phyloP scores from a whole-genome alignment of 2,113 vertebrate genomes.

The Paraplagusia blochii region DNA sequence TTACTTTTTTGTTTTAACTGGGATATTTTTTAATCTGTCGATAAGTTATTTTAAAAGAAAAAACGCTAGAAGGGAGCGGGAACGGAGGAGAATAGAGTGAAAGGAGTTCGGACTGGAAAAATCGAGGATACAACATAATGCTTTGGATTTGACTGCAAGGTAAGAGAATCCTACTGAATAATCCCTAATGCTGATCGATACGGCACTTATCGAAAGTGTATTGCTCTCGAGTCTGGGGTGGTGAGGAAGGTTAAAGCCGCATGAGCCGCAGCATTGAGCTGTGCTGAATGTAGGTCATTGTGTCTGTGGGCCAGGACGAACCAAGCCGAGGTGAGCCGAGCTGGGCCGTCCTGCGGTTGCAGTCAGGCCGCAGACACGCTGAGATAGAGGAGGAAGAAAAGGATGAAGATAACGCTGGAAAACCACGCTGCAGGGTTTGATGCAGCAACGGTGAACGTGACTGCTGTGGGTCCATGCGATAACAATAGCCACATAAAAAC shows the following conservation, averaged over 20 bases:
- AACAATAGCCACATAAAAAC: no score
- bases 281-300: slow-evolving; percentile 65
- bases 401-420: slow-evolving; percentile 15
- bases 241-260: slow-evolving; percentile 15
- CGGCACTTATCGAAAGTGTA: slow-evolving; percentile 15
- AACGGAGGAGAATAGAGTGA: background rate
- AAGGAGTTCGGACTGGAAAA: background rate
- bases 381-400: slow-evolving; percentile 4
- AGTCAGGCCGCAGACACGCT: slow-evolving; percentile 34
- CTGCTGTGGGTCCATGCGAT: no score
- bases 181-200: slow-evolving; percentile 24
- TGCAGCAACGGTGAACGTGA: slow-evolving; percentile 1
- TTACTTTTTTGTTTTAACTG: background rate
- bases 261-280: slow-evolving; percentile 14
- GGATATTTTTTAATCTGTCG: background rate
- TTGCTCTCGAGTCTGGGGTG: background rate
- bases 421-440: slow-evolving; percentile 1
- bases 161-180: slow-evolving; percentile 41
- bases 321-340: slow-evolving; percentile 16
- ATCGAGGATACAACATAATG: slow-evolving; percentile 41
- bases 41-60: background rate
- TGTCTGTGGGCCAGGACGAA: slow-evolving; percentile 60
- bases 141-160: slow-evolving; percentile 58
- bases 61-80: slow-evolving; percentile 4
- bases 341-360: slow-evolving; percentile 30